Base-by-base conservation (phyloP, 2,888 invertebrate genomes). In the Electrophaes corylata region DNA sequence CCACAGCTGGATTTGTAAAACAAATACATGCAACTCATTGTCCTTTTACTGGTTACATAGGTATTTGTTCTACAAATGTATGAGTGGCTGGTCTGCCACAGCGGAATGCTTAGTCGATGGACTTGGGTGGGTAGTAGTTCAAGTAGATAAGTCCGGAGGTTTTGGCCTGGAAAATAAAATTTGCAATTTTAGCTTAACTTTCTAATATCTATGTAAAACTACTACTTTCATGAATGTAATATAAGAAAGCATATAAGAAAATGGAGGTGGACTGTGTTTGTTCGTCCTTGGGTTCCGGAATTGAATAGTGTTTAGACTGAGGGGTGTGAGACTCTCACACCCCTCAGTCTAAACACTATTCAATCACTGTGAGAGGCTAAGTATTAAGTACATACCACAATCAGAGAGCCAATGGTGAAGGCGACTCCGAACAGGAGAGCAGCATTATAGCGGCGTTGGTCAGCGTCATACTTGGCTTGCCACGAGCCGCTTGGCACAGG, bases 401-500 rank as follows among this genome's bases (percentile, higher is more conserved):
- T 59, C 4, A 94, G 44, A 0, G 94, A 91, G 60, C 88, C 78
- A 11, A 84, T 71, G 10, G 92, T 61, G 76, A 94, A 88, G 11
- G 78, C 82, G 33, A 94, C 45, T 0, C 96, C 96, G 46, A 90
- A 72, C 8, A 92, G 67, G 46, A 97, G 90, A 11, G 93, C 89
- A 6, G 93, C 79, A 73, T 96, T 97, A 91, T 95, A 95, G 73
- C 92, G 93, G 63, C 93, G 86, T 77, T 97, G 95, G 60, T 92
- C 92, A 29, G 93, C 93, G 52, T 94, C 93, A 72, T 96, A 74
- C 44, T 93, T 82, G 50, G 95, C 93, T 78, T 96, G 92, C 96
- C 97, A 97, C 18, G 95, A 94, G 53, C 97, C 97, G 57, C 92
- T 86, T 0, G 97, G 97, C 47, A 94, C 91, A 0, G 96, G 96